Base-by-base conservation (phyloP, 2,113 vertebrate genomes). In the Prolemur simus region DNA sequence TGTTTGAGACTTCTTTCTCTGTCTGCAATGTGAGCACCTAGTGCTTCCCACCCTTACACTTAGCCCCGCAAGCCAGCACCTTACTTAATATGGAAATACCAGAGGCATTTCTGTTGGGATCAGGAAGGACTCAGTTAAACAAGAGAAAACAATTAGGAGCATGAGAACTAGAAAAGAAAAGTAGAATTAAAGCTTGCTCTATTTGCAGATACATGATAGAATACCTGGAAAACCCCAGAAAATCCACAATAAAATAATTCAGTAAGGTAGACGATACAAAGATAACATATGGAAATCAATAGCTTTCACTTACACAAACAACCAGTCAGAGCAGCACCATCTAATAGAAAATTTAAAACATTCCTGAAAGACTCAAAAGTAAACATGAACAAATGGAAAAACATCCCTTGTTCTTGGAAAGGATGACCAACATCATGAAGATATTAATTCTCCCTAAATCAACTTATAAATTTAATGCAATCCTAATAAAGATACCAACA, bases 151-250 rank as follows among this genome's bases (percentile, higher is more conserved):
- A 58, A 47, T 7, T 45, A 39, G 87, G 54, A 45, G n/a, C 8
- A 0, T 27, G 66, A 37, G 71, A 52, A 37, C 6, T 85, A 54
- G 52, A 17, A 54, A 52, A 8, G 58, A 32, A 52, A 47, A 86
- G 25, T 0, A 66, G 14, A 47, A 74, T 42, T 6, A 21, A 39
- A 71, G 32, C 25, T 42, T 45, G 27, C 29, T n/a, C 39, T 66
- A 20, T 27, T 3, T 94, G 56, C 14, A 58, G 34, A 58, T 0
- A 27, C 2, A 18, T 0, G 3, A 60, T 1, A 27, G 20, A 18
- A 10, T 1, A 58, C n/a, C 29, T 63, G 29, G 63, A 80, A 80
- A 81, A 34, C 20, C 47, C 32, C 23, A 34, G 32, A 34, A 10
- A 47, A n/a, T 6, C 83, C n/a, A 34, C 8, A 32, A 17, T 34